These are phyloP conservation scores for Cariama cristata DNA, from an alignment of 2,113 vertebrate species.

Conservation along the genomic window DNA sequence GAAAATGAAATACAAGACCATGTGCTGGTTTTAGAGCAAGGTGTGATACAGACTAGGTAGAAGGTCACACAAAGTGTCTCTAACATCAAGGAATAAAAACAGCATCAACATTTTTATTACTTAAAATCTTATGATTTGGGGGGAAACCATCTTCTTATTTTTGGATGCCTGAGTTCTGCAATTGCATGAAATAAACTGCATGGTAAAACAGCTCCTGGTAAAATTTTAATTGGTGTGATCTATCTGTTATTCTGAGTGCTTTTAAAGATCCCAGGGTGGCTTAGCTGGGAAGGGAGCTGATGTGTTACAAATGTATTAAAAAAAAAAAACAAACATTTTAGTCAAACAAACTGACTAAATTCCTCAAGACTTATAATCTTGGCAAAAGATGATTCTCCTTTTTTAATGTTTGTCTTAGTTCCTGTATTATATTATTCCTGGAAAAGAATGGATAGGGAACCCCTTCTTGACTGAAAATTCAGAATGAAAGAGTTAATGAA, in stretches of 20 bases:
- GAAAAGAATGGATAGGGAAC: neutral
- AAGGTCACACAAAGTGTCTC: slow-evolving; percentile 14
- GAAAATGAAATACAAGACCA: neutral
- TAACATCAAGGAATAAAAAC: neutral
- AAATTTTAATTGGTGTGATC: neutral
- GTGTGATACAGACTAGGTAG: neutral
- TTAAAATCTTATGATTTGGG: neutral
- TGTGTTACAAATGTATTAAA: neutral
- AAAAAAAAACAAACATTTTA: neutral
- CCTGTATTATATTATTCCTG: neutral
- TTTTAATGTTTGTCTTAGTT: neutral
- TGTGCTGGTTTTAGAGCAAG: slow-evolving; percentile 7
- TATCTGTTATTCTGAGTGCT: neutral
- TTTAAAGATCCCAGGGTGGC: neutral
- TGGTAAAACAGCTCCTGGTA: neutral
- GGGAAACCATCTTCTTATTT: neutral
- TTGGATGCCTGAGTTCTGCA: neutral
- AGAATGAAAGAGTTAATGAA: neutral
- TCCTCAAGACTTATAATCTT: neutral
- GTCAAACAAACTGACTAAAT: neutral
- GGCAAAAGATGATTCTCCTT: neutral
- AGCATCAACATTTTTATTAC: neutral
- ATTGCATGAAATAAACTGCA: neutral
- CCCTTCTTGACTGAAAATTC: neutral
- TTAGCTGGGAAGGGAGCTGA: neutral